These are phyloP conservation scores for Andrena chrysosceles DNA, from an alignment of 2,888 invertebrate genomes.

Conservation along the genomic window DNA sequence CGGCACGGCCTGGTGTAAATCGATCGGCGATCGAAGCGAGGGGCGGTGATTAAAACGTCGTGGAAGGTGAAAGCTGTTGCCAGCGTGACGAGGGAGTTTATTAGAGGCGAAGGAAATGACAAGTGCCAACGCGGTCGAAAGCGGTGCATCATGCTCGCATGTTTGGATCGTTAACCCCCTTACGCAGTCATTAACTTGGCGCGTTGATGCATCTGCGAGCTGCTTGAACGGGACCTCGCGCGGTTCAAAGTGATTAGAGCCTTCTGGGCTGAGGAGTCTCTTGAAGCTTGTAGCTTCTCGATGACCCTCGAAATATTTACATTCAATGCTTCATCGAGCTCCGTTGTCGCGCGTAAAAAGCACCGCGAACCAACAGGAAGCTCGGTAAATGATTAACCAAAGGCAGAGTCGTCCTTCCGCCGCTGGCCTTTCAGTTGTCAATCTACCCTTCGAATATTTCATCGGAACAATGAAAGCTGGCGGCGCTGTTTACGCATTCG, in stretches of 20 bases:
- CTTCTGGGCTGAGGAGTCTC: not conserved
- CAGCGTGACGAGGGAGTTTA: constrained; percentile 8
- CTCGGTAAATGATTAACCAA: constrained; percentile 20
- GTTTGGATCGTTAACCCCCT: constrained; percentile 7
- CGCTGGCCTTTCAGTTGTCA: constrained; percentile 27
- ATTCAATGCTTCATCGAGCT: not conserved
- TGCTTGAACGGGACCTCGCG: not conserved
- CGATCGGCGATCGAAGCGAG: constrained; percentile 34
- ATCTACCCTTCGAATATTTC: constrained; percentile 31
- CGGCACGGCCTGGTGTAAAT: constrained; percentile 27
- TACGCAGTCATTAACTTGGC: not conserved
- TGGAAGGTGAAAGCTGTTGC: constrained; percentile 35
- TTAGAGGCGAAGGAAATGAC: constrained; percentile 46
- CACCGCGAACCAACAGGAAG: not conserved
- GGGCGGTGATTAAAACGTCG: constrained; percentile 47
- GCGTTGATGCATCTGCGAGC: not conserved
- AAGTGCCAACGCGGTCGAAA: constrained; percentile 33
- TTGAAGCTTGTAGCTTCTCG: not conserved
- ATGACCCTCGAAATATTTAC: not conserved
- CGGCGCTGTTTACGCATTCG: constrained; percentile 33
- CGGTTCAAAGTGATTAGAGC: not conserved
- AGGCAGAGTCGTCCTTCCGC: constrained; percentile 26
- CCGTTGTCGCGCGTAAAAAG: not conserved
- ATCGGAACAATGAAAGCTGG: constrained; percentile 25
- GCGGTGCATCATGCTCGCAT: constrained; percentile 19